Percentiles rank a stretch among this genome's conserved stretches.
These are phyloP conservation scores for Brachionus calyciflorus DNA, from an alignment of 1,140 invertebrate species.

Conservation along the genomic window DNA sequence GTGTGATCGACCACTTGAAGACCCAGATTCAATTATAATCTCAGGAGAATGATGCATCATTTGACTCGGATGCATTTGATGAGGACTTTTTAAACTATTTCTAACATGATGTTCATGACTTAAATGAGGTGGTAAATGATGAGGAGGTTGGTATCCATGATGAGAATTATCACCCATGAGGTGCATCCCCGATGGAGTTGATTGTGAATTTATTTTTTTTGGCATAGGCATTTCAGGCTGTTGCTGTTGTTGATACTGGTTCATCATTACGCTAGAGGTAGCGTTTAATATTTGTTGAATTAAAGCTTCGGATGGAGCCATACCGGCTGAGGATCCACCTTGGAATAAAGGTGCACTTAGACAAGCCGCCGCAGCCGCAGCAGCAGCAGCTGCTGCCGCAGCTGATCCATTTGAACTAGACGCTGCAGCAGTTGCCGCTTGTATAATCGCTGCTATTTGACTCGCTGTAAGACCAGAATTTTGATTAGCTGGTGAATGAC, in stretches of 20 bases:
- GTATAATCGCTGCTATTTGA: conserved; percentile 25
- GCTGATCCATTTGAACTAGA: background rate
- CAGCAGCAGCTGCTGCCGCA: background rate
- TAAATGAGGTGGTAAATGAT: background rate
- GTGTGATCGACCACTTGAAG: background rate
- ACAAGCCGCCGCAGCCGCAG: background rate
- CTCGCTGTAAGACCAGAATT: background rate
- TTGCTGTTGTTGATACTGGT: background rate
- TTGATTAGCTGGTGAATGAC: background rate
- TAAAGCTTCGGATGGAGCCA: background rate
- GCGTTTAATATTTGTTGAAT: conserved; percentile 8
- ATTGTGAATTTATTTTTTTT: background rate
- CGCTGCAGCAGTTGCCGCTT: background rate
- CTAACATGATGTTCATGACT: conserved; percentile 3
- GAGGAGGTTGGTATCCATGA: background rate
- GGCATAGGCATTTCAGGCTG: background rate
- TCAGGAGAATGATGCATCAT: conserved; percentile 17
- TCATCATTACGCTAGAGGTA: background rate
- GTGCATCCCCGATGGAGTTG: background rate
- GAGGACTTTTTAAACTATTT: background rate
- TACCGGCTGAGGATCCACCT: background rate
- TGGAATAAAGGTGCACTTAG: background rate
- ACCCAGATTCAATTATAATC: background rate
- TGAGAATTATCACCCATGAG: background rate
- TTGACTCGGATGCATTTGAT: conserved; percentile 28